Evolutionary conservation across 2,888 invertebrate species (phyloP).

Genomic region (Stenichneumon culpator): DNA sequence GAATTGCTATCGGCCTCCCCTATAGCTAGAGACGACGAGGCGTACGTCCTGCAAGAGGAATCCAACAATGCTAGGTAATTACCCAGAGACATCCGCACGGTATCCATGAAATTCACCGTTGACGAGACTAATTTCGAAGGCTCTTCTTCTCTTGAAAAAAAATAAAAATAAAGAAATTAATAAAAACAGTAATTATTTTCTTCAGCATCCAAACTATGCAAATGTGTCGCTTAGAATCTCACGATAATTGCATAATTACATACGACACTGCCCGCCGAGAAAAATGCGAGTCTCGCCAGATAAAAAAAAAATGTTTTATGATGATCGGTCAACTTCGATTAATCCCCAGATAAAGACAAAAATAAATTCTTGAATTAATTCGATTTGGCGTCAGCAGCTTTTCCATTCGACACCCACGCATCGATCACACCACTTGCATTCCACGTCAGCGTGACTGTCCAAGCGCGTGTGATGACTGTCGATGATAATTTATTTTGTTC

Average conservation of each 20-base stretch:
- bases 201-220: not conserved
- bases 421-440: not conserved
- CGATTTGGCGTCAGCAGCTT: conserved; percentile 2
- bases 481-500: not conserved
- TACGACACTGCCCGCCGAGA: not conserved
- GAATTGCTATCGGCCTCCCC: conserved; percentile 72
- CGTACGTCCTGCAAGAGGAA: conserved; percentile 58
- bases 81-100: not conserved
- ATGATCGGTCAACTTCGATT: not conserved
- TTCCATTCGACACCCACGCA: conserved; percentile 14
- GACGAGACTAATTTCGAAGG: not conserved
- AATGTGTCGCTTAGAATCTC: not conserved
- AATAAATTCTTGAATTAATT: conserved; percentile 10
- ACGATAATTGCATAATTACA: not conserved
- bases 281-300: not conserved
- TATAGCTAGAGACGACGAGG: conserved; percentile 53
- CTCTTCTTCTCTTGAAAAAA: not conserved
- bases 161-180: not conserved
- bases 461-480: conserved; percentile 9
- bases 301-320: not conserved
- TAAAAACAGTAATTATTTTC: not conserved
- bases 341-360: not conserved
- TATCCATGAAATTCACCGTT: not conserved
- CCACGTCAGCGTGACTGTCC: not conserved
- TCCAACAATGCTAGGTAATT: conserved; percentile 56